Conservation (phyloP, 2,113 vertebrate genomes). For the Saccopteryx leptura region DNA sequence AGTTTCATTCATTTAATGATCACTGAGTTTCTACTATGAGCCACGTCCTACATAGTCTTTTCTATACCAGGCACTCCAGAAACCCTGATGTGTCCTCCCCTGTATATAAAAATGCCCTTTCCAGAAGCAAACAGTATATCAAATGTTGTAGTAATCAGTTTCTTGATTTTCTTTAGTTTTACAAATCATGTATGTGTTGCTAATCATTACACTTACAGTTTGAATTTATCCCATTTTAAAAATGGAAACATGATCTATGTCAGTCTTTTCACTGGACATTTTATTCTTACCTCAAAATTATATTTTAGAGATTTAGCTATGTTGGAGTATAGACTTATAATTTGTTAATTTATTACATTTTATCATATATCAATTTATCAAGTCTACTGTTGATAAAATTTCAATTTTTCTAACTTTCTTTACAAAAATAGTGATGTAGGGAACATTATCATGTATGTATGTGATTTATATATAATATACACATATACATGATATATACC, state of each 20-base stretch:
- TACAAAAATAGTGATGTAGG: background rate
- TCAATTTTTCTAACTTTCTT: background rate
- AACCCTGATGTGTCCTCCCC: background rate
- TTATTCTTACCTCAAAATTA: constrained; percentile 40
- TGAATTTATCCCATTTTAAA: background rate
- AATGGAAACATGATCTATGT: background rate
- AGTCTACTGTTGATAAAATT: background rate
- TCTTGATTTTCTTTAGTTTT: background rate
- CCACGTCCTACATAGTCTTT: background rate
- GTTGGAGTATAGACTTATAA: background rate
- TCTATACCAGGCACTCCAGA: background rate
- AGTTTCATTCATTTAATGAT: background rate
- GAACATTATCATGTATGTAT: background rate
- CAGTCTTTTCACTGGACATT: background rate
- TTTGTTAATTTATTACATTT: background rate
- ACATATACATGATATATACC: background rate
- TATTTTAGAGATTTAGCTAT: background rate
- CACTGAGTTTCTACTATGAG: background rate
- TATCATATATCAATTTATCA: background rate
- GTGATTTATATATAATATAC: background rate
- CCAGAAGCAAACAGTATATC: background rate
- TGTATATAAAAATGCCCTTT: background rate
- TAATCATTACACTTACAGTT: background rate
- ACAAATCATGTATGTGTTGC: background rate
- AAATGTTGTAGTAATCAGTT: background rate